Base-by-base conservation (phyloP, 2,797 vertebrate species). In the Characodon lateralis region DNA sequence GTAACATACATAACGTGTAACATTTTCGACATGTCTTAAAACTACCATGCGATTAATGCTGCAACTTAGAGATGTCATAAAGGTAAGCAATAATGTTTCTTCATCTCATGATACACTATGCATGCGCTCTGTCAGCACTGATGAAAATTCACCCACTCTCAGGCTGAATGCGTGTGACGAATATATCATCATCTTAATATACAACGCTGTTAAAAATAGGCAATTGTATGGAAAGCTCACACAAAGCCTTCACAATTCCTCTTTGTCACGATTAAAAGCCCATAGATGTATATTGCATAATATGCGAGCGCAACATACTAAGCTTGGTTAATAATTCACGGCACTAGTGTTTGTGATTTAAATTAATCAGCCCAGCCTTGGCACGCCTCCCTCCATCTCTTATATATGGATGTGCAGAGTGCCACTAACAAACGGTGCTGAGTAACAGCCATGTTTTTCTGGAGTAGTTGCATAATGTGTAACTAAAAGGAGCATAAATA, bases 321-420 rank as follows among this genome's bases (percentile, higher is more conserved):
- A 83, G 78, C 74, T 72, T 85, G 72, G 74, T 95, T 87, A 92
- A 93, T 93, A 91, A 95, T 94, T 95, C 91, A 94, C 79, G 89
- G 22, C 20, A 55, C 86, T 89, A 89, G 83, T 84, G 89, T 89
- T 89, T 74, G 76, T 91, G 86, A 92, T 92, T 35, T 35, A 81
- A 92, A 90, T 92, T 89, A 87, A 90, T 88, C 76, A 87, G 82
- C 71, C 78, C 75, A 68, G 83, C 86, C 82, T 81, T 69, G 50
- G 50, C 14, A 51, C 50, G 50, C 14, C 76, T 78, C 48, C 50
- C 24, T 46, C 68, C 59, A 63, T 63, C 55, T 65, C 58, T 65
- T 53, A 63, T 59, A 39, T 46, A 14, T 18, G 77, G 85, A 81
- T 74, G 72, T 56, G 75, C 1, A 12, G 18, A 35, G 55, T 1